Evolutionary conservation across 2,888 invertebrate genomes (phyloP).

Genomic region (Calameuta filiformis): DNA sequence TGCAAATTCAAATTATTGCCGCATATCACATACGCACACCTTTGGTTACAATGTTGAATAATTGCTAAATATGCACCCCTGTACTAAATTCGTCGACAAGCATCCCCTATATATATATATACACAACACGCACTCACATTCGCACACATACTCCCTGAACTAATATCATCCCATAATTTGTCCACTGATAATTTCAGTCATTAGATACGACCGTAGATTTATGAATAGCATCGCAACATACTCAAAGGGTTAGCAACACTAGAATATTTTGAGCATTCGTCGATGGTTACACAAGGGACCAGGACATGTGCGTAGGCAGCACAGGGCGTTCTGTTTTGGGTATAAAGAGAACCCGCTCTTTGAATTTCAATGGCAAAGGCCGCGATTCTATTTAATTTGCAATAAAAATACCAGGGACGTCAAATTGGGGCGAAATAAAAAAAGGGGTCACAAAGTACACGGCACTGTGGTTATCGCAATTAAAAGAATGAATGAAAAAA

Average conservation of each 20-base stretch:
- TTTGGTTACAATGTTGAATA: neutral
- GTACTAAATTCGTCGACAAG: slow-evolving; percentile 30
- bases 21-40: neutral
- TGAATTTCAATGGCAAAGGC: neutral
- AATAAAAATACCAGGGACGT: neutral
- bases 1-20: neutral
- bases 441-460: neutral
- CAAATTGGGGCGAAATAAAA: neutral
- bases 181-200: slow-evolving; percentile 41
- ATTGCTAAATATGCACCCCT: slow-evolving; percentile 47
- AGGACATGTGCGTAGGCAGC: slow-evolving; percentile 1
- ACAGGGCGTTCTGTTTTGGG: slow-evolving; percentile 42
- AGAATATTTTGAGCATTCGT: neutral
- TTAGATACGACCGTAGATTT: slow-evolving; percentile 31
- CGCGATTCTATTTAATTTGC: neutral
- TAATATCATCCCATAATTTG: slow-evolving; percentile 29
- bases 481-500: neutral
- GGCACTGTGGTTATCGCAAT: neutral
- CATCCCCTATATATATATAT: neutral
- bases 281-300: slow-evolving; percentile 5
- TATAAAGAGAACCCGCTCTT: neutral
- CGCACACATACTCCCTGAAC: neutral
- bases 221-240: slow-evolving; percentile 33
- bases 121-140: neutral
- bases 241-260: neutral